Base-by-base conservation (phyloP, 2,113 vertebrate species). In the Chlamydotis undulata region DNA sequence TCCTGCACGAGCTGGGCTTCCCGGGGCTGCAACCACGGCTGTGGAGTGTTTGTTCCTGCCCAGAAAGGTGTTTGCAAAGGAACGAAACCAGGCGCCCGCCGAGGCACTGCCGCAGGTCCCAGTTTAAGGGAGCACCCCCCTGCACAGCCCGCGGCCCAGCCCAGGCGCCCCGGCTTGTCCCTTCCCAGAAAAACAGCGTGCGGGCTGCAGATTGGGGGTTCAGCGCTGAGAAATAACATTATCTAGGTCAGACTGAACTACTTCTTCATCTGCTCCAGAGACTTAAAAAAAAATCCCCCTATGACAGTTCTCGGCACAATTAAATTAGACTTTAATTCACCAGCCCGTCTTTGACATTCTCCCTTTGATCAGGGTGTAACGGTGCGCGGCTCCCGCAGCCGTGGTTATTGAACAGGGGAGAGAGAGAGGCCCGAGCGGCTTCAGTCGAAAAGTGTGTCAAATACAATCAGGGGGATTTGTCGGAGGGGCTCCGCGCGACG, bases 321-420 rank as follows among this genome's bases (percentile, higher is more conserved):
- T 95, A 95, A 96, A 95, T 96, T 74, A 96, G 96, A 85, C 91
- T 94, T 90, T 94, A 94, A 96, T 93, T 94, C 90, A 91, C 84
- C 56, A 8, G 69, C 25, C 87, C 47, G 89, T 68, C 94, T 96
- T 75, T 75, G 64, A 43, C 87, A 18, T 86, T 88, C 67, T 89
- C 64, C 81, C 96, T 97, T 96, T 95, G 96, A 96, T 97, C 82
- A 79, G 91, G 70, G 28, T 2, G 57, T 76, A 55, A 35, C n/a
- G 79, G 71, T 77, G 94, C 92, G n/a, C 91, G 41, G 86, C 67
- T 94, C 95, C 85, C 65, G 90, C 31, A 71, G 82, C 82, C 57
- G 63, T 2, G 92, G 29, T 93, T 91, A 95, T 81, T 78, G 93
- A 96, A 50, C 56, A 60, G 92, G 69, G 50, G 75, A 89, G 92